Conservation (phyloP, 2,888 invertebrate species). For the Caenorhabditis afra region DNA sequence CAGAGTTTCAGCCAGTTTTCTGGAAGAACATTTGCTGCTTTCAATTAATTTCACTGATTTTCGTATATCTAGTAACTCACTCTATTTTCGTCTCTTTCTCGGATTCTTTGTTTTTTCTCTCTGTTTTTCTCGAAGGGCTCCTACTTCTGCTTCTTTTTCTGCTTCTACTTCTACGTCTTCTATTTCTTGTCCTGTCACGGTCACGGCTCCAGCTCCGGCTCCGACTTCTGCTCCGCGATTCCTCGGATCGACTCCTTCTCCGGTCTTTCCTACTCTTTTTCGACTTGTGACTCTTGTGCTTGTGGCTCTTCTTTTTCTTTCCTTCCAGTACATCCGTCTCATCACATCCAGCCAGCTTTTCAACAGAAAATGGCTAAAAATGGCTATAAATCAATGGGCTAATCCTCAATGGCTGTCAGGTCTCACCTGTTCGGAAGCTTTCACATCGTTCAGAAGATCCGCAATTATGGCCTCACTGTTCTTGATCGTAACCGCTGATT, state of each 20-base stretch:
- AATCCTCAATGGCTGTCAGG: neutral
- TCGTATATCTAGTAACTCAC: neutral
- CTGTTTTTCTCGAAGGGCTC: neutral
- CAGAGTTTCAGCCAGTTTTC: neutral
- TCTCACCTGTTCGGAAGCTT: conserved; percentile 40
- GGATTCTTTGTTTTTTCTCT: neutral
- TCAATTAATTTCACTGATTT: too few relatives aligned
- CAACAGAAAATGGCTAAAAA: conserved; percentile 52
- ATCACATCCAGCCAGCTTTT: conserved; percentile 33
- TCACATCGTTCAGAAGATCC: conserved; percentile 54
- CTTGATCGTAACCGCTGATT: neutral
- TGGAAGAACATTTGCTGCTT: too few relatives aligned
- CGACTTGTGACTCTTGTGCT: conserved; percentile 34
- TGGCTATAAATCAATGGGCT: neutral
- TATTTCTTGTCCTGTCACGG: conserved; percentile 17
- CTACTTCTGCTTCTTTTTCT: neutral
- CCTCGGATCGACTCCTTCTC: conserved; percentile 24
- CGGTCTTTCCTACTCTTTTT: conserved; percentile 43
- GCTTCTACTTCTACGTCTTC: conserved; percentile 18
- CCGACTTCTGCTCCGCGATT: conserved; percentile 19
- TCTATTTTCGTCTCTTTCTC: neutral
- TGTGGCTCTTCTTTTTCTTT: conserved; percentile 27
- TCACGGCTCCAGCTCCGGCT: conserved; percentile 26
- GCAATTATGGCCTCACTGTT: conserved; percentile 52
- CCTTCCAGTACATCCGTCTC: conserved; percentile 18